phyloP scores from a whole-genome alignment of 1,140 invertebrate species.

The Drosophila sturtevanti region DNA sequence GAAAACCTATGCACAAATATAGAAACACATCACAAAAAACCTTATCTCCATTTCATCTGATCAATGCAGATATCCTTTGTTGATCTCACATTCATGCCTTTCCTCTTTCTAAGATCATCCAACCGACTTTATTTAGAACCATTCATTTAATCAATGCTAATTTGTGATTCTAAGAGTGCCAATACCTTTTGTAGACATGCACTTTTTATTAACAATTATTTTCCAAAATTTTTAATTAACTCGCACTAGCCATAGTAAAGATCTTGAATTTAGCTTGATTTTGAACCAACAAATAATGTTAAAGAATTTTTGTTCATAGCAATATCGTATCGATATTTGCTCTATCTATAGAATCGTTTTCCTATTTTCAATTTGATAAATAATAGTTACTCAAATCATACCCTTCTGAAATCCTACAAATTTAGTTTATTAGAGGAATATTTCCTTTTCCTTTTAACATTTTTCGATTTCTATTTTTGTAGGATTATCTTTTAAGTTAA shows the following conservation, averaged over 20 bases:
- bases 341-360: not conserved
- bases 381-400: not conserved
- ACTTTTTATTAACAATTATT: not conserved
- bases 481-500: too few relatives aligned
- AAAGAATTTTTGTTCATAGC: not conserved
- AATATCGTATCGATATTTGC: slow-evolving; percentile 3
- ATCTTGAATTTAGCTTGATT: not conserved
- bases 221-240: not conserved
- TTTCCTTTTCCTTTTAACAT: too few relatives aligned
- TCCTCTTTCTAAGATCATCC: not conserved
- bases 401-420: not conserved
- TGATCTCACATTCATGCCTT: not conserved
- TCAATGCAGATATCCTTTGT: not conserved
- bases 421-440: too few relatives aligned
- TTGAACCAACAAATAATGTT: not conserved
- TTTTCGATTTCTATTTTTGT: too few relatives aligned
- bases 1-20: slow-evolving; percentile 9
- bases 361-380: not conserved
- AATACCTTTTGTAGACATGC: not conserved
- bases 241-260: not conserved
- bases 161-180: slow-evolving; percentile 2
- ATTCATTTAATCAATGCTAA: slow-evolving; percentile 1
- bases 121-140: not conserved
- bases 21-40: slow-evolving; percentile 12
- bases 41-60: not conserved